Base-by-base conservation (phyloP, 2,113 vertebrate genomes). In the Cavia porcellus region DNA sequence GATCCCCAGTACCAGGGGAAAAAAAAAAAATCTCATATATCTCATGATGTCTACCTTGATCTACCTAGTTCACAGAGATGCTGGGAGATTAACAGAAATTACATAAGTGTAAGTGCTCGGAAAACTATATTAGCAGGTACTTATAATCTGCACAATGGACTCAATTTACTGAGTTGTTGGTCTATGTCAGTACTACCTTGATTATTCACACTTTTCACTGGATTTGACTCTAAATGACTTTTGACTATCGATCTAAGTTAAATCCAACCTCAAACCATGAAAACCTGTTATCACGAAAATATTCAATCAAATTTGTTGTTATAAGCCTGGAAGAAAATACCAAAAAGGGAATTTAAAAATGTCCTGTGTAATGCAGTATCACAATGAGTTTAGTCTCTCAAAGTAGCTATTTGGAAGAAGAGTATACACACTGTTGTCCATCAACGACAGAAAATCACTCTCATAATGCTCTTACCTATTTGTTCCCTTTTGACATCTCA, bases 161-260 rank as follows among this genome's bases (percentile, higher is more conserved):
- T 80, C 61, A 57, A 38, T 80, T 66, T 5, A 17, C 10, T 42
- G 7, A 64, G 32, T 50, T 80, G 81, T 82, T 61, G 28, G 19
- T 38, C 57, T 28, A 12, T 77, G 25, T 87, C 47, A 81, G 28
- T 32, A 81, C 28, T n/a, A 64, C 62, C 45, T 61, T 88, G 13
- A 82, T 35, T 62, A 81, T 32, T 87, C 57, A 82, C 9, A n/a
- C 68, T 80, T 93, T 90, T 74, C 81, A 72, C 0, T 80, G 50
- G 28, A 80, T 89, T 79, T 80, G 80, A 93, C 47, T 86, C 70
- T 81, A 72, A 90, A 45, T 80, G 35, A 68, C 22, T 74, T 68
- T 42, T 50, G 30, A 55, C 11, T 70, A 9, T 70, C 83, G 72
- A 77, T 66, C 5, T 19, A 45, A 47, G 55, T 79, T 83, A 91